phyloP scores from a whole-genome alignment of 2,113 vertebrate genomes.

The Oncorhynchus kisutch region DNA sequence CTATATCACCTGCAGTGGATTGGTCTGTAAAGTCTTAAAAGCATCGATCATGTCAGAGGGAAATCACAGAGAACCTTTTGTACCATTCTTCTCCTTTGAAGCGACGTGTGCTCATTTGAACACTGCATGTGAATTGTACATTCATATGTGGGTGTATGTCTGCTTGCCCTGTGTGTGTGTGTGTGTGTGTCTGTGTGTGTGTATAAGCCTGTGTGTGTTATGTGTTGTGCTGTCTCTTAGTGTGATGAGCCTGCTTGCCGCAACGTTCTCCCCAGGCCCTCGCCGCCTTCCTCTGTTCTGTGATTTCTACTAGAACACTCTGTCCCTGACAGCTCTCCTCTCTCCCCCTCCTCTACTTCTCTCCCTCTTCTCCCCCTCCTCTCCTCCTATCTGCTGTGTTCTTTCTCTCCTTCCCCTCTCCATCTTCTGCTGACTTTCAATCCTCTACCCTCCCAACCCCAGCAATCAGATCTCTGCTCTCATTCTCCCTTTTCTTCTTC shows the following conservation, averaged over 20 bases:
- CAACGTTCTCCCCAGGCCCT: constrained; percentile 25
- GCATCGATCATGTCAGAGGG: neutral
- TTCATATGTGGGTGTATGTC: neutral
- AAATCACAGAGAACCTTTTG: neutral
- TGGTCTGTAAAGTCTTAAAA: neutral
- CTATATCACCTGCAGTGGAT: neutral
- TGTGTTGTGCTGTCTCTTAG: constrained; percentile 35
- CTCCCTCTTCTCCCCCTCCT: neutral
- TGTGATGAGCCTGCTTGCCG: constrained; percentile 45
- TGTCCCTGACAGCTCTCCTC: constrained; percentile 32
- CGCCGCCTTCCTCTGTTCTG: constrained; percentile 42
- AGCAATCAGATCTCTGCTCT: neutral
- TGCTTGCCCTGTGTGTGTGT: neutral
- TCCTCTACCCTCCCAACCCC: neutral
- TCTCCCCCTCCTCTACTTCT: neutral
- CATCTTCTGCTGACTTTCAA: neutral
- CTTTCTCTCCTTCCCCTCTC: neutral
- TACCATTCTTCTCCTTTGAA: neutral
- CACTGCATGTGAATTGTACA: neutral
- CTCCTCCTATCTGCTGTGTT: neutral
- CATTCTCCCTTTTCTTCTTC: neutral
- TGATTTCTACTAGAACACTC: constrained; percentile 51
- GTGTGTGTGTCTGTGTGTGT: constrained; percentile 1
- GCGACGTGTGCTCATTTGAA: neutral
- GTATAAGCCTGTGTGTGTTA: neutral